Conservation (phyloP, 1,140 invertebrate species). For the Gryllus bimaculatus region DNA sequence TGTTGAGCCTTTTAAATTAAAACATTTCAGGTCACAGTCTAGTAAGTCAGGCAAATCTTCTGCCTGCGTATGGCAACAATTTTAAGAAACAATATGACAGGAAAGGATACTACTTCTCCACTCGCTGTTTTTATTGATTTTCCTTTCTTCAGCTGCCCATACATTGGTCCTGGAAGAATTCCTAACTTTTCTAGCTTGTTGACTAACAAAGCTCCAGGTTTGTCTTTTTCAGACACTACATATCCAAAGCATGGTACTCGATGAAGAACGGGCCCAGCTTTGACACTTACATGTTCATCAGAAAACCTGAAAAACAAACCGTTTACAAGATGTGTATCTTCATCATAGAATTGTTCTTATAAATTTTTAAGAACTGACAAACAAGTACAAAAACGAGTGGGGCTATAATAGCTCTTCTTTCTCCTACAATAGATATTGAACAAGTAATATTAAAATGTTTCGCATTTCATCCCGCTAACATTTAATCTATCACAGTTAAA, state of each 20-base stretch:
- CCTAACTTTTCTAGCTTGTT: slow-evolving; percentile 29
- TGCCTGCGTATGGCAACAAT: too few species aligned
- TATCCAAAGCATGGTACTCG: slow-evolving; percentile 38
- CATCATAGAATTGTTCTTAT: too few species aligned
- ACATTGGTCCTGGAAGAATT: slow-evolving; percentile 34
- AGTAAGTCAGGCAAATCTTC: too few species aligned
- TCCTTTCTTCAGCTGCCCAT: slow-evolving; percentile 34
- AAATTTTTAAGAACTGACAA: too few species aligned
- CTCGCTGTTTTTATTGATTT: slow-evolving; percentile 29
- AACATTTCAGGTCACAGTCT: neutral
- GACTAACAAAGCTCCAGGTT: slow-evolving; percentile 33
- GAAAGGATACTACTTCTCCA: slow-evolving; percentile 29
- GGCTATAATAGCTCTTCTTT: too few species aligned
- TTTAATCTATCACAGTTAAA: too few species aligned
- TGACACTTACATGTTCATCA: slow-evolving; percentile 27
- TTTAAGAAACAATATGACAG: neutral
- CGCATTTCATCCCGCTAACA: too few species aligned
- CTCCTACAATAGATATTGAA: too few species aligned
- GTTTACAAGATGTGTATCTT: too few species aligned
- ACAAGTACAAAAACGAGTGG: too few species aligned
- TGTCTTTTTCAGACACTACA: slow-evolving; percentile 32
- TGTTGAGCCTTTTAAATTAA: neutral
- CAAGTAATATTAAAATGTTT: too few species aligned
- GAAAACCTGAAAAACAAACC: slow-evolving; percentile 11
- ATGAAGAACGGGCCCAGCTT: slow-evolving; percentile 35